Evolutionary conservation across 1,140 invertebrate species (phyloP).

Genomic region (Cepaea nemoralis): DNA sequence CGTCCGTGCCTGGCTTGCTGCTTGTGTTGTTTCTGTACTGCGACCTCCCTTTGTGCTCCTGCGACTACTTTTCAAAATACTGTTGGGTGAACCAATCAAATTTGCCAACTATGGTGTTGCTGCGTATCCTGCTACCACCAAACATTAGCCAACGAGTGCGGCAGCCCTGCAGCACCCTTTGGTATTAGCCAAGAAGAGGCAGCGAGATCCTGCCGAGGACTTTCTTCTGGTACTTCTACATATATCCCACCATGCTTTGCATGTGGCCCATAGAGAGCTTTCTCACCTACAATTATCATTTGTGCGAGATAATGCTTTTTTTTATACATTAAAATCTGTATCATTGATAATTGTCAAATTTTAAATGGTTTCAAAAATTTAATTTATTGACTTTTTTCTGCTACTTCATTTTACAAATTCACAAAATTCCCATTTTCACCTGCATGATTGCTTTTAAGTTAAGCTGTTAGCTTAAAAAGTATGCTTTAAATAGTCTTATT

Average conservation of each 20-base stretch:
- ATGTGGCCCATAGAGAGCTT: conserved; percentile 66
- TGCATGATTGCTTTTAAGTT: conserved; percentile 25
- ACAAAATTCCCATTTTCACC: conserved; percentile 16
- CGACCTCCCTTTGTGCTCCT: conserved; percentile 38
- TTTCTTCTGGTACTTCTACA: conserved; percentile 87
- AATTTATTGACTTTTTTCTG: neutral
- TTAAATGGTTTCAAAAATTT: neutral
- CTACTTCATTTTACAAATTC: neutral
- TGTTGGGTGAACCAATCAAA: conserved; percentile 23
- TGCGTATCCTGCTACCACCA: conserved; percentile 1
- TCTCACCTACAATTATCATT: neutral
- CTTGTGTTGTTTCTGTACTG: conserved; percentile 40
- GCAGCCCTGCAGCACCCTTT: conserved; percentile 41
- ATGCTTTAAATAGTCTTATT: conserved; percentile 23
- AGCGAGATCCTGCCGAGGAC: conserved; percentile 86
- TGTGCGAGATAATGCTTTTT: neutral
- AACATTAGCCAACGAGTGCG: conserved; percentile 36
- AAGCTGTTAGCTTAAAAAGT: conserved; percentile 30
- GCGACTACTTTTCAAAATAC: conserved; percentile 37
- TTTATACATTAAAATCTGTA: neutral
- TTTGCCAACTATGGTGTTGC: conserved; percentile 25
- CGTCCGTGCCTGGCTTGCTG: conserved; percentile 37
- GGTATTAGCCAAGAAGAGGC: conserved; percentile 86
- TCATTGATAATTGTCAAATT: neutral
- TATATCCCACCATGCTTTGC: conserved; percentile 73